Evolutionary conservation across 2,888 invertebrate genomes (phyloP).

Genomic region (Lycophotia porphyrea): DNA sequence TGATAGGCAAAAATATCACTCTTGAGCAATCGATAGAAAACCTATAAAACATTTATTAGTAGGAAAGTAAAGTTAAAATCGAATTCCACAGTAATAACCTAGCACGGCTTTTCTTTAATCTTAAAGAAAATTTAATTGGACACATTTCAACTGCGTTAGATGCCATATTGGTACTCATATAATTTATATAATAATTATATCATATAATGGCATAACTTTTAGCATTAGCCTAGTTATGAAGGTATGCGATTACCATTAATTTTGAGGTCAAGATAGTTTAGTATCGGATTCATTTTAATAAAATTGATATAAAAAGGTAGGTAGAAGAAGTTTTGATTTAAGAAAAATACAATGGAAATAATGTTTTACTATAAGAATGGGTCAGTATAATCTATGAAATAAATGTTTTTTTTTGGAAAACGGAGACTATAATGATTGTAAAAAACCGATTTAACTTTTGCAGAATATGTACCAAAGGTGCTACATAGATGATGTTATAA

Average conservation of each 20-base stretch:
- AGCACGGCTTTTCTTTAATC: constrained; percentile 31
- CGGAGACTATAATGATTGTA: background rate
- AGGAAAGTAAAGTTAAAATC: background rate
- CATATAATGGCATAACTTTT: constrained; percentile 52
- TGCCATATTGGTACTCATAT: constrained; percentile 48
- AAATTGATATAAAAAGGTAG: constrained; percentile 20
- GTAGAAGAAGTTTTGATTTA: background rate
- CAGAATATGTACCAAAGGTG: background rate
- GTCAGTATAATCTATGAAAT: background rate
- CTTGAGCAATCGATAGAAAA: background rate
- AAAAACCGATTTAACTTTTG: background rate
- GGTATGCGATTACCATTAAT: constrained; percentile 57
- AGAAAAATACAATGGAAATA: background rate
- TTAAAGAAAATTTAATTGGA: constrained; percentile 47
- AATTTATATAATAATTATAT: constrained; percentile 64
- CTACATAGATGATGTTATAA: background rate
- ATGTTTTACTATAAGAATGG: background rate
- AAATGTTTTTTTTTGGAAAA: background rate
- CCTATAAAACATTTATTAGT: constrained; percentile 9
- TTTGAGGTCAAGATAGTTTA: constrained; percentile 58
- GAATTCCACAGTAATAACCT: constrained; percentile 24
- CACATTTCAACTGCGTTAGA: constrained; percentile 37
- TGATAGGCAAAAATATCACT: constrained; percentile 3
- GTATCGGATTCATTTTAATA: constrained; percentile 44
- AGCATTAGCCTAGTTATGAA: constrained; percentile 60